Base-by-base conservation (phyloP, 2,888 invertebrate species). In the Agrotis segetum region DNA sequence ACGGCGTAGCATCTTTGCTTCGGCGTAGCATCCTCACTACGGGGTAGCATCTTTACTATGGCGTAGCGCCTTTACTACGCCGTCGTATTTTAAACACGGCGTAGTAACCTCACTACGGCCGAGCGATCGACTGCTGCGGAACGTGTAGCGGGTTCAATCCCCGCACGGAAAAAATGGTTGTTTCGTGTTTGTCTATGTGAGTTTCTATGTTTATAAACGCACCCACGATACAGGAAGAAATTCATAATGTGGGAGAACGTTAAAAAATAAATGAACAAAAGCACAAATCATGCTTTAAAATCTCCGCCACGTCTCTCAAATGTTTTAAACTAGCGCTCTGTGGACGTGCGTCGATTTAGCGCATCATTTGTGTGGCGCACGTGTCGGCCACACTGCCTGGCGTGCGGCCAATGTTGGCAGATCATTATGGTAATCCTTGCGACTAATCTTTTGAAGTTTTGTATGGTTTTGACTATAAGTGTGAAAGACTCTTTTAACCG, bases 371-470 rank as follows among this genome's bases (percentile, higher is more conserved):
- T 16, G 13, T 19, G 34, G 16, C 50, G 19, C 64, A 73, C 24
- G 44, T 65, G 71, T 72, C 53, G 47, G 46, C 13, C 56, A 46
- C 64, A 58, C 65, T 16, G 64, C 46, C 49, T 72, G 71, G 73
- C 73, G 3, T 49, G 14, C 4, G 2, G 73, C 71, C 73, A 72
- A 73, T 11, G 2, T 73, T 73, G 56, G 73, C 21, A 46, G 49
- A 14, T 56, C 16, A 50, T 56, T 65, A 58, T 19, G 65, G 1
- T 73, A 72, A 72, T 65, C 0, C 16, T n/a, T 16, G 4, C 34
- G 3, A 44, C 17, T 13, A 49, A 64, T 44, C 44, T 29, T 56
- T 50, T 9, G n/a, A 29, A 7, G 4, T 11, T 34, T 40, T 1
- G 0, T 19, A 9, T 40, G 72, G 13, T 16, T n/a, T 49, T n/a